phyloP scores from a whole-genome alignment of 2,888 invertebrate genomes.

The Drosophila vallismaia region DNA sequence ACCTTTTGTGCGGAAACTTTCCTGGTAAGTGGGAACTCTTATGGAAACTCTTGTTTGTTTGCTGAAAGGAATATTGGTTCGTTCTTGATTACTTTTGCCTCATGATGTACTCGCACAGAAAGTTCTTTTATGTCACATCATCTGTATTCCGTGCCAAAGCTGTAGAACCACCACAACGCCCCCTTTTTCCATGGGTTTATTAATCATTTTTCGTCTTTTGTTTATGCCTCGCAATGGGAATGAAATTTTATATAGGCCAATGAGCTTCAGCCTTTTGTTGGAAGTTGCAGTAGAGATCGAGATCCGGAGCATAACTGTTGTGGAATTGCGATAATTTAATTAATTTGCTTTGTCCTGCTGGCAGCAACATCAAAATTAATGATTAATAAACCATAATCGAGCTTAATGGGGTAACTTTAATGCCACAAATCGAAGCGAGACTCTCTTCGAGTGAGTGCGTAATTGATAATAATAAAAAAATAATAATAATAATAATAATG shows the following conservation, averaged over 20 bases:
- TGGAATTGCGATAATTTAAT: conserved; percentile 43
- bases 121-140: conserved; percentile 46
- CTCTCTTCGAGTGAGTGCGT: conserved; percentile 4
- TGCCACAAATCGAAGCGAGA: conserved; percentile 45
- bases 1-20: conserved; percentile 12
- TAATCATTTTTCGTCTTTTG: conserved; percentile 41
- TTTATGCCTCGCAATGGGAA: conserved; percentile 23
- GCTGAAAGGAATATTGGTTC: conserved; percentile 18
- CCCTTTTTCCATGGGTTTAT: conserved; percentile 34
- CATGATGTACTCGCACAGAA: conserved; percentile 24
- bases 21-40: conserved; percentile 20
- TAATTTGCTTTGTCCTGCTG: conserved; percentile 49
- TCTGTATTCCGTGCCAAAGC: conserved; percentile 31
- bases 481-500: too few species aligned
- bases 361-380: conserved; percentile 37
- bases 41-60: conserved; percentile 24
- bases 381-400: conserved; percentile 43
- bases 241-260: conserved; percentile 57
- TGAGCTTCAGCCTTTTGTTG: conserved; percentile 41
- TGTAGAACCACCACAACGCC: neutral
- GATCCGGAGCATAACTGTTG: conserved; percentile 33
- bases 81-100: conserved; percentile 26
- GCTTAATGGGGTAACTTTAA: conserved; percentile 33
- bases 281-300: conserved; percentile 19
- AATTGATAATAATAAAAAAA: conserved; percentile 4